Evolutionary conservation across 2,113 vertebrate genomes (phyloP).

Genomic region (Cynopterus brachyotis): DNA sequence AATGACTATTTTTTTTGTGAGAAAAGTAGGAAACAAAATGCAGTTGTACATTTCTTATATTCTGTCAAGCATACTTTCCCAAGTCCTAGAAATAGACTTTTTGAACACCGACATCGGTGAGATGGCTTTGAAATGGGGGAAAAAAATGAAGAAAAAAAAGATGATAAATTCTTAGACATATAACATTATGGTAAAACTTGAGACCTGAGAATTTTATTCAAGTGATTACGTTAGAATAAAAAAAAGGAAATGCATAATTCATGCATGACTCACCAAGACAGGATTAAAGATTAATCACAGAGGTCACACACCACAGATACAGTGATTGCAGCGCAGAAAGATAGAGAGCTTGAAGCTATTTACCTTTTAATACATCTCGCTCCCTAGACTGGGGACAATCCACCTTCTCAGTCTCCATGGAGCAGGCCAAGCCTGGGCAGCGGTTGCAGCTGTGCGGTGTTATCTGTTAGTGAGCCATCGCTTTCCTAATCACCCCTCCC

Average conservation of each 20-base stretch:
- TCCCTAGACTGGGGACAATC: not conserved
- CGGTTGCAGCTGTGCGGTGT: not conserved
- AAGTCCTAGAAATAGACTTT: not conserved
- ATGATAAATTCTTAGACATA: not conserved
- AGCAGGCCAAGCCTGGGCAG: not conserved
- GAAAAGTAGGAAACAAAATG: not conserved
- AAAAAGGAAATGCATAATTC: conserved; percentile 57
- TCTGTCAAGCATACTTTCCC: not conserved
- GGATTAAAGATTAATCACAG: conserved; percentile 59
- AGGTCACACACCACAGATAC: conserved; percentile 8
- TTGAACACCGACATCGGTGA: not conserved
- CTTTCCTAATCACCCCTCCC: not conserved
- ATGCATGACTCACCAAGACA: conserved; percentile 39
- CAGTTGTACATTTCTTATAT: not conserved
- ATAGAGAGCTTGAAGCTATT: not conserved
- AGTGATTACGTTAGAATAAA: conserved; percentile 36
- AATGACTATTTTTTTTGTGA: not conserved
- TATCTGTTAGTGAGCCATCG: not conserved
- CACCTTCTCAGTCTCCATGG: not conserved
- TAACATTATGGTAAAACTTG: not conserved
- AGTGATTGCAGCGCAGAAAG: not conserved
- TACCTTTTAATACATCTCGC: not conserved
- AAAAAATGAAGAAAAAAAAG: not conserved
- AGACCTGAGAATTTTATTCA: conserved; percentile 46
- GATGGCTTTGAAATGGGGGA: not conserved